Evolutionary conservation across 2,113 vertebrate genomes (phyloP), one percentile per base, ranked within the genome.

Genomic region (Cygnus atratus): DNA sequence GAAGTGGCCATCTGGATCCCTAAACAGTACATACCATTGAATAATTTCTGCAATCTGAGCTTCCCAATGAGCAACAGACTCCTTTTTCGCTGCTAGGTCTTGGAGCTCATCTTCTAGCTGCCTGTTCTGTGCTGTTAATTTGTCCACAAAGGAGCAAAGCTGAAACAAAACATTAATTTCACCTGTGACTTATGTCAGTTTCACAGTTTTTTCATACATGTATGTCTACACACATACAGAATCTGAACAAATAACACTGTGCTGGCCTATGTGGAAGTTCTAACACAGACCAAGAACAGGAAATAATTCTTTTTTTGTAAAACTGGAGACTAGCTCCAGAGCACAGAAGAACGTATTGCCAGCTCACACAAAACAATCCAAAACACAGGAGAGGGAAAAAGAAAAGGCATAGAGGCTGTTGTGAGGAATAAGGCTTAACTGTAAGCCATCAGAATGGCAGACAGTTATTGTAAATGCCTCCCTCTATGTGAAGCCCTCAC

Each of bases 1-100:
- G 28, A 90, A 90, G 58, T 28, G 37, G n/a, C 15, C 46, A 52
- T 61, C 57, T 71, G 58, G 55, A 87, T 68, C 54, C 62, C 48
- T 43, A 48, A 77, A 24, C 1, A 8, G 7, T 57, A 97, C 98
- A 54, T 96, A 99, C 99, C 99, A 99, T 84, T 99, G 99, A 95
- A 99, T 99, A 97, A 99, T 99, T 97, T 99, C 99, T 2, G 99
- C 98, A 16, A 99, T 99, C 97, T 99, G 99, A 25, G 99, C 99
- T 95, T 99, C 99, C 99, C 99, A 99, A 94, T 99, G 99, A 41
- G 99, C 98, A 19, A 99, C 99, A 1, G 99, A 99, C 93, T 99
- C 99, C 95, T 99, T 99, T 97, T 99, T 99, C 28, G 99, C 98
- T 1, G 99, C 98, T 88, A 99, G 93, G 28, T 99, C 99, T 96